Conservation (phyloP, 2,113 vertebrate species). For the Silurus glanis region DNA sequence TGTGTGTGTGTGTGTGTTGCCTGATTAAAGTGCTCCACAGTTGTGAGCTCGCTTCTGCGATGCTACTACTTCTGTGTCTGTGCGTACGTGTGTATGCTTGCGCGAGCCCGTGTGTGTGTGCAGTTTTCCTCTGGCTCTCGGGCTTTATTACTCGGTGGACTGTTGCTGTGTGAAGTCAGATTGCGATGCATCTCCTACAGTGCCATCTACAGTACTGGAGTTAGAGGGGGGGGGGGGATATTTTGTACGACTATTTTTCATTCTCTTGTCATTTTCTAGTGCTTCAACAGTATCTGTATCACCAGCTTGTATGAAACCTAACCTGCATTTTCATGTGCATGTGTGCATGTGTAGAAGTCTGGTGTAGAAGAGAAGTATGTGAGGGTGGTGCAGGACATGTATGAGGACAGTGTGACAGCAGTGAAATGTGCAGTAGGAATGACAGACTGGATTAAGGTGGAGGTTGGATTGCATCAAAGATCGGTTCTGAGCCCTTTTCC, state of each 20-base stretch:
- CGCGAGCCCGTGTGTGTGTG: not conserved
- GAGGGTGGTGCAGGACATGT: no score
- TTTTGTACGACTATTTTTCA: not conserved
- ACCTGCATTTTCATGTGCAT: no score
- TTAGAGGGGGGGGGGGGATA: not conserved
- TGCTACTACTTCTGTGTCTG: not conserved
- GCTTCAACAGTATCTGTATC: not conserved
- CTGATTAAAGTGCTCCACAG: not conserved
- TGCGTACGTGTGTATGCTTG: not conserved
- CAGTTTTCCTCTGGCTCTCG: not conserved
- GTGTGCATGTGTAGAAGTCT: no score
- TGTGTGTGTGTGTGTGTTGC: not conserved
- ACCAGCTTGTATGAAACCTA: no score
- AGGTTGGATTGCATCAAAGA: no score
- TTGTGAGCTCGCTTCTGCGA: not conserved
- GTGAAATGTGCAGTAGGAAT: no score
- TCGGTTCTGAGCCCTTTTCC: no score
- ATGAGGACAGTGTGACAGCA: no score
- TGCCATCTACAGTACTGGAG: constrained; percentile 32
- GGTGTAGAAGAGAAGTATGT: no score
- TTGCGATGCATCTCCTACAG: not conserved
- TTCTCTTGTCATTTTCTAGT: not conserved
- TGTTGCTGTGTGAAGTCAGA: not conserved
- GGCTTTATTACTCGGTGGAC: constrained; percentile 6
- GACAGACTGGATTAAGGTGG: no score